phyloP scores from a whole-genome alignment of 2,888 invertebrate species.

The Stenurella melanura region DNA sequence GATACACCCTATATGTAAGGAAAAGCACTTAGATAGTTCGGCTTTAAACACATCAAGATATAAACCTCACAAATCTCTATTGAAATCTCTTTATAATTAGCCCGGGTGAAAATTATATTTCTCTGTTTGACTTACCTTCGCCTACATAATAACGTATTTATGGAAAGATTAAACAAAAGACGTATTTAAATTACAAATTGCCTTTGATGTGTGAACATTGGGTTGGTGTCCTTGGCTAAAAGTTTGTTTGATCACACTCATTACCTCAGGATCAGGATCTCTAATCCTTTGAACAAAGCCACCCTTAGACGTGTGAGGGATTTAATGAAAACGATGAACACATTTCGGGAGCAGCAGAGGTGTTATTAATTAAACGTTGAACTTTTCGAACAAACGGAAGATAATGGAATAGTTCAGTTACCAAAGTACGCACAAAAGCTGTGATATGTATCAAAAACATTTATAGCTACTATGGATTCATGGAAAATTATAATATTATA shows the following conservation, averaged over 20 bases:
- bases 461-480: too few species aligned
- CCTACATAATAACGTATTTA: too few species aligned
- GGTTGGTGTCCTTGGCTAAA: slow-evolving; percentile 1
- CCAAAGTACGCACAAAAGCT: too few species aligned
- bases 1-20: too few species aligned
- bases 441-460: too few species aligned
- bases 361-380: background rate
- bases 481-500: too few species aligned
- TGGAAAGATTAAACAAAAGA: background rate
- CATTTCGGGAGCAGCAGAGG: background rate
- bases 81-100: too few species aligned
- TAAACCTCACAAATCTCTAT: background rate
- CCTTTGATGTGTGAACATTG: slow-evolving; percentile 27
- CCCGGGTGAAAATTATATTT: too few species aligned
- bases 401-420: background rate
- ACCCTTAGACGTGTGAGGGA: slow-evolving; percentile 9
- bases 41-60: too few species aligned
- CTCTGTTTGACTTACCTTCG: too few species aligned
- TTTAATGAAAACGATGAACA: slow-evolving; percentile 22
- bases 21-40: too few species aligned
- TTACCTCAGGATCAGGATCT: slow-evolving; percentile 29
- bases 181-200: slow-evolving; percentile 16
- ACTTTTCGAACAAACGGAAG: background rate
- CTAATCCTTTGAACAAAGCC: slow-evolving; percentile 31
- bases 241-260: slow-evolving; percentile 32